Evolutionary conservation across 2,888 invertebrate genomes (phyloP).

Genomic region (Cryptosula pallasiana): DNA sequence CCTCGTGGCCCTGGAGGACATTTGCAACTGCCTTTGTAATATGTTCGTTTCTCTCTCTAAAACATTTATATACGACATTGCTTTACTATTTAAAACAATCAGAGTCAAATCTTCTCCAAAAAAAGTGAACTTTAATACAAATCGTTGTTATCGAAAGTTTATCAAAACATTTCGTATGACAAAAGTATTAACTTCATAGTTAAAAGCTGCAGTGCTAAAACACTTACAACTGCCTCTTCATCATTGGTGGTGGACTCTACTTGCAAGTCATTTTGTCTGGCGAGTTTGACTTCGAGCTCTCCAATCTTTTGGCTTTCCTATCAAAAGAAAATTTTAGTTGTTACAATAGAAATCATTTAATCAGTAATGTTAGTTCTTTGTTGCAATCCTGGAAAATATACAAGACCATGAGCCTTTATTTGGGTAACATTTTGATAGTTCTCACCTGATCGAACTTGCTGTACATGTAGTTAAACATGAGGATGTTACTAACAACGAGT

Average conservation of each 20-base stretch:
- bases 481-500: neutral
- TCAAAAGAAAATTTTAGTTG: neutral
- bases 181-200: too few species aligned
- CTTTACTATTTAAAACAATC: too few species aligned
- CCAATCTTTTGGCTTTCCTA: neutral
- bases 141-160: too few species aligned
- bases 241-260: neutral
- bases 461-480: slow-evolving; percentile 19
- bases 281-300: neutral
- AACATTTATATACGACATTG: too few species aligned
- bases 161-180: too few species aligned
- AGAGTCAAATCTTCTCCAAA: too few species aligned
- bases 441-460: slow-evolving; percentile 15
- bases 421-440: too few species aligned
- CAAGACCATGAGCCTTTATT: too few species aligned
- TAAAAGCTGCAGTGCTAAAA: neutral
- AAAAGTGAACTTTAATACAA: too few species aligned
- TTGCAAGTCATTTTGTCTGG: neutral
- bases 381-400: too few species aligned
- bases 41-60: slow-evolving; percentile 21
- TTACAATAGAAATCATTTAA: too few species aligned
- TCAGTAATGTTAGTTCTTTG: too few species aligned
- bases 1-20: neutral
- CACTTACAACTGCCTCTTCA: neutral
- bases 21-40: neutral